Evolutionary conservation across 2,113 vertebrate genomes (phyloP).

Genomic region (Sciurus niger): DNA sequence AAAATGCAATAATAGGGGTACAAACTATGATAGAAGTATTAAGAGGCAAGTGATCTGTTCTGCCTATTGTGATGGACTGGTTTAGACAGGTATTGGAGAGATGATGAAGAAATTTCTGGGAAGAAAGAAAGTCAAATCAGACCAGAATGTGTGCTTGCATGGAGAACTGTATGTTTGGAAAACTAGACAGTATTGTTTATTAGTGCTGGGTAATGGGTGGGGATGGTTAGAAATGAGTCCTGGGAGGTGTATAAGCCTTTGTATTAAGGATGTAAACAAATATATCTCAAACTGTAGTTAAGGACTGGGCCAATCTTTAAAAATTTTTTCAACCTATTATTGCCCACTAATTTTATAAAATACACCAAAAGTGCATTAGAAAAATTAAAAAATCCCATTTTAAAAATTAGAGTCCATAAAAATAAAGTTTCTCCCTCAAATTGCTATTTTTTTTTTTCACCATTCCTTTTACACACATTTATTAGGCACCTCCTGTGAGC

Average conservation of each 20-base stretch:
- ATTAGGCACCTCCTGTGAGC: conserved; percentile 27
- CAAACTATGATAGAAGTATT: neutral
- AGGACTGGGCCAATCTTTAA: neutral
- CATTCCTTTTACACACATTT: neutral
- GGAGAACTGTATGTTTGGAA: neutral
- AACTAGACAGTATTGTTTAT: conserved; percentile 10
- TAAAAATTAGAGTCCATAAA: conserved; percentile 26
- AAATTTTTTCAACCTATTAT: neutral
- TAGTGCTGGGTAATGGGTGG: neutral
- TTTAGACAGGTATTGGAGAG: neutral
- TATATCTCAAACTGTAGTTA: conserved; percentile 36
- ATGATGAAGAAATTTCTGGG: conserved; percentile 46
- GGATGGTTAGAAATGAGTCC: neutral
- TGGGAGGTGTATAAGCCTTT: neutral
- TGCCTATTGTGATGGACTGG: neutral
- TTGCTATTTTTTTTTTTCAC: neutral
- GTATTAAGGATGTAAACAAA: neutral
- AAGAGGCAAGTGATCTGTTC: neutral
- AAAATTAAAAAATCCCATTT: conserved; percentile 31
- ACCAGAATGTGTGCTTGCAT: neutral
- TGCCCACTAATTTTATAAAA: conserved; percentile 33
- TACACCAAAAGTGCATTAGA: neutral
- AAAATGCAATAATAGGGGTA: neutral
- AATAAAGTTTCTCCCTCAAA: conserved; percentile 20
- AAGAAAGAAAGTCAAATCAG: conserved; percentile 20